Evolutionary conservation across 1,140 invertebrate species (phyloP), one percentile per base, ranked within the genome.

Genomic region (Bombus waltoni): DNA sequence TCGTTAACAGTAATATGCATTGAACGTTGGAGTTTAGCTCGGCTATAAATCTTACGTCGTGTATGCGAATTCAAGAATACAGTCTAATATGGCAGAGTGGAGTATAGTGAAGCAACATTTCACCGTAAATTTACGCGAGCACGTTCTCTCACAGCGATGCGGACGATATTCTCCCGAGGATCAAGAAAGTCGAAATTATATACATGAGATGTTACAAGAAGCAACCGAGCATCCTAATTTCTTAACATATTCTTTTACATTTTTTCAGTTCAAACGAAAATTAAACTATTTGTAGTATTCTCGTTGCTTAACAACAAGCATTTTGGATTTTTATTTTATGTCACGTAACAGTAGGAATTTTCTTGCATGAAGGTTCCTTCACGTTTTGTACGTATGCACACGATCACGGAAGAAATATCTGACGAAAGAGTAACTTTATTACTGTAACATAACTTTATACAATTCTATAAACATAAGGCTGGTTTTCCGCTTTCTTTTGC

Each of bases 51-150:
- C 66, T 62, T 15, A 13, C 15, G 28, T 6, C 8, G 71, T 74
- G 47, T 25, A 74, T 42, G 70, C 35, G 70, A 85, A 85, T 85
- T 85, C 76, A 47, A 68, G 83, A 44, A 85, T 68, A 75, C 57
- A 66, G 83, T 81, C 42, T 85, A 85, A 81, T 85, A 85, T 75
- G 71, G 83, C 78, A 73, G 47, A 81, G 77, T 81, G 71, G 83
- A 74, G 71, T 85, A 72, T 42, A 68, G 28, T 66, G 59, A 75
- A 57, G 83, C 71, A 81, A 59, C 78, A 66, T 81, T 74, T 74
- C 83, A 35, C 44, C 78, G 71, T 85, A 68, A 85, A 85, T 85
- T 85, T 74, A 81, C 71, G 57, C 28, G 71, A 44, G 78, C 59
- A 74, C 42, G 70, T 81, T 59, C 62, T 68, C 59, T 28, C 44